Evolutionary conservation across 2,797 vertebrate species (phyloP).

Genomic region (Acanthis flammea): DNA sequence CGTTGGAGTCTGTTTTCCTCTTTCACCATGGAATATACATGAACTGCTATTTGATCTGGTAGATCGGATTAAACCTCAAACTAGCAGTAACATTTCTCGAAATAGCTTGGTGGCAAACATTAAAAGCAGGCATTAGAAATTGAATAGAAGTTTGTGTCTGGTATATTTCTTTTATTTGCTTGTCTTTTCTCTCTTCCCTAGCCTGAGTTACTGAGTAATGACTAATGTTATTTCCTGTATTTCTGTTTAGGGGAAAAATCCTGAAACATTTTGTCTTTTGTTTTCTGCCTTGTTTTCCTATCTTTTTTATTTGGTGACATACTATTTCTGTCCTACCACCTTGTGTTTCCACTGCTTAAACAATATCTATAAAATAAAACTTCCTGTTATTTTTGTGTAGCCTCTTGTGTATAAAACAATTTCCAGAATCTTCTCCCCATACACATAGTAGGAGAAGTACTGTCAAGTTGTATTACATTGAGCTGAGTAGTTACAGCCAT

Average conservation of each 20-base stretch:
- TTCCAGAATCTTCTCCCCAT: not conserved
- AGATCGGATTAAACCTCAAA: slow-evolving; percentile 57
- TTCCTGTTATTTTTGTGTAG: not conserved
- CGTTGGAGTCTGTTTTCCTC: not conserved
- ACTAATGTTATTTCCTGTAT: not conserved
- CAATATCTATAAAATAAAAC: not conserved
- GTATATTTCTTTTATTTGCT: not conserved
- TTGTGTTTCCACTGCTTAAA: not conserved
- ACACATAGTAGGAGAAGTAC: not conserved
- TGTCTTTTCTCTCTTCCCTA: not conserved
- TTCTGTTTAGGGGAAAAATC: not conserved
- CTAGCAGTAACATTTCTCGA: slow-evolving; percentile 59
- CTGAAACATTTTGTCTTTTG: not conserved
- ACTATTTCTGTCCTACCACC: not conserved
- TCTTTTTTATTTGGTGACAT: not conserved
- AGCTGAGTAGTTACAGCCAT: not conserved
- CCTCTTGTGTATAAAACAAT: not conserved
- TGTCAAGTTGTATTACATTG: not conserved
- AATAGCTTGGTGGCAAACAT: slow-evolving; percentile 39
- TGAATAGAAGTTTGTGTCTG: not conserved
- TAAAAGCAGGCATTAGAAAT: slow-evolving; percentile 24
- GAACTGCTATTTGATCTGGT: slow-evolving; percentile 62
- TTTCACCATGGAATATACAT: slow-evolving; percentile 29
- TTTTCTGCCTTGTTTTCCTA: not conserved
- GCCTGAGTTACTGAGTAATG: not conserved